These are phyloP conservation scores for Holothuria scabra DNA, from an alignment of 53 echinoderm and acorn worm species.

Conservation along the genomic window DNA sequence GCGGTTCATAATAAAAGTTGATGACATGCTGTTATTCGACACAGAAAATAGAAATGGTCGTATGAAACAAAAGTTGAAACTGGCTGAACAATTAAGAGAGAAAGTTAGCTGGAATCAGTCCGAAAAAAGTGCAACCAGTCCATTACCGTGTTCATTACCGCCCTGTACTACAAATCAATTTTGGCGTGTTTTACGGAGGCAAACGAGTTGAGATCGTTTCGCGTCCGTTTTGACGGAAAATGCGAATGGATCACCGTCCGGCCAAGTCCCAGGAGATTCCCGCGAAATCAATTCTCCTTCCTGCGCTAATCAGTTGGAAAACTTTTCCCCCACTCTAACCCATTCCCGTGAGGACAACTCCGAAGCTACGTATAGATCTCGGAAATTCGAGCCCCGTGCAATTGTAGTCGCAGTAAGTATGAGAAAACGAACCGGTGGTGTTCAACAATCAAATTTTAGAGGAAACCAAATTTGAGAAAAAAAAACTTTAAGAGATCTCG, in stretches of 20 bases:
- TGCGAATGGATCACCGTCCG: conserved; percentile 43
- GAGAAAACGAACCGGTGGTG: conserved; percentile 3
- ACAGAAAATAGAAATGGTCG: too few species aligned
- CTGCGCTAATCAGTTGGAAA: conserved; percentile 40
- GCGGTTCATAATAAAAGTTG: too few species aligned
- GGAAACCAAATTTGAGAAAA: too few species aligned
- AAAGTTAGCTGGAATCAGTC: conserved; percentile 26
- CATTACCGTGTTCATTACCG: conserved; percentile 45
- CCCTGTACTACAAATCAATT: conserved; percentile 22
- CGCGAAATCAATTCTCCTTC: conserved; percentile 24
- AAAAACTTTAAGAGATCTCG: too few species aligned
- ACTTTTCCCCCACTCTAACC: conserved; percentile 43
- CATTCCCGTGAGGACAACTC: conserved; percentile 22
- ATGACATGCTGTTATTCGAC: too few species aligned
- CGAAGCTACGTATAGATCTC: conserved; percentile 33
- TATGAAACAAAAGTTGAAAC: too few species aligned
- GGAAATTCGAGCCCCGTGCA: conserved; percentile 40
- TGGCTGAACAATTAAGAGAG: background rate
- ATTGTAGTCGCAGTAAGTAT: conserved; percentile 12
- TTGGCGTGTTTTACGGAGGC: conserved; percentile 40
- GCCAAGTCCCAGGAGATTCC: conserved; percentile 20
- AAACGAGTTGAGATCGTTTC: conserved; percentile 30
- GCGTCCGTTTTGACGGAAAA: conserved; percentile 40
- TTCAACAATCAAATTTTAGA: conserved; percentile 7
- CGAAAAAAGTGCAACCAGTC: conserved; percentile 33